Evolutionary conservation across 2,797 vertebrate genomes (phyloP), one percentile per base, ranked within the genome.

Genomic region (Cyclura pinguis): DNA sequence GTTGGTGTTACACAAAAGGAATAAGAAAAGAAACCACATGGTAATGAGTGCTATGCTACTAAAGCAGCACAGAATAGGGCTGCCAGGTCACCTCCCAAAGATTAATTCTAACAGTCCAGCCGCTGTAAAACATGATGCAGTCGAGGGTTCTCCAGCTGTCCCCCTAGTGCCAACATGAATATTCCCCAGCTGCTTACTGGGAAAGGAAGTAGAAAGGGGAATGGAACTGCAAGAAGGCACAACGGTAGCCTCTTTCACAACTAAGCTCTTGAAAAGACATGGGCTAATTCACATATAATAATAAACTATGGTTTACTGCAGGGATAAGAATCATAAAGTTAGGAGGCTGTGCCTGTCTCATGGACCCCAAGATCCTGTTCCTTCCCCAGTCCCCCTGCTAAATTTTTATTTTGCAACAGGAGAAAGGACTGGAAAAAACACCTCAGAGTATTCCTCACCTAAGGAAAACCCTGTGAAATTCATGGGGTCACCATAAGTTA

Each of bases 11-110:
- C 91, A 92, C 18, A 82, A 90, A 93, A 94, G 12, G 12, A 91
- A 89, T 91, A 86, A 94, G 91, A 93, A 94, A 92, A 73, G 77
- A 73, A 95, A 35, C 50, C 3, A 35, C 42, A 47, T 4, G 55
- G 55, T 24, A 82, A 86, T 81, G 35, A n/a, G 35, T 38, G 12
- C 59, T 62, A 73, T 38, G 47, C 64, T 52, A 59, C 10, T 27
- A 69, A 74, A 73, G 52, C 62, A 74, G 42, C 38, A 64, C 20
- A 27, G 55, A 50, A 35, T 1, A 86, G 64, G 50, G 29, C 1
- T 72, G 74, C 35, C 38, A 72, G 84, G 38, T 86, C 52, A 42
- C 64, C 47, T 72, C 64, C 35, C 6, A 47, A 67, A 55, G 77
- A 80, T 64, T n/a, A 6, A 69, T 88, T 81, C 3, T 52, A 88